Base-by-base conservation (phyloP, 2,113 vertebrate species). In the Heterocephalus glaber region DNA sequence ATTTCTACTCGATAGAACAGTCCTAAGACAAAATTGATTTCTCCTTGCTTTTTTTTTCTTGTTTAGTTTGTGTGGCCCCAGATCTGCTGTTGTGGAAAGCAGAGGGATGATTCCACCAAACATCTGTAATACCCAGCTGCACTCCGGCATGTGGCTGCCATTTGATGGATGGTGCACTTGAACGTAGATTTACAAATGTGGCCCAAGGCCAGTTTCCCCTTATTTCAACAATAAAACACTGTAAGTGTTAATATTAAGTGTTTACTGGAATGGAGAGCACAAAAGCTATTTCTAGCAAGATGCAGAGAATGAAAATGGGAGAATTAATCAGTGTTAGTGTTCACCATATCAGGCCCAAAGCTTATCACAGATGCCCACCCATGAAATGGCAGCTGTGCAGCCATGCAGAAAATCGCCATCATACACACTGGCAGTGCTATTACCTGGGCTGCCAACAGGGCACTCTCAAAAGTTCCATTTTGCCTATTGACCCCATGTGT, bases 51-150 rank as follows among this genome's bases (percentile, higher is more conserved):
- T 12, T 83, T 79, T 87, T 63, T 22, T 61, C 56, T 76, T 74
- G 5, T 58, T 92, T 66, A 81, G 16, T 33, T 92, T 68, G 88
- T 14, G 86, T 95, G 89, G 65, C 33, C 24, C 49, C 28, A 10
- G 0, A 4, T 95, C 72, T 79, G 38, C 89, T 58, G 95, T 26
- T 96, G 33, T 38, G 22, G 11, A 22, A 87, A 87, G 58, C 41
- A 58, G 19, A 89, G 68, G 76, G 68, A 92, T 95, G 6, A 52
- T 52, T 87, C 92, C 77, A 44, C 72, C 56, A 86, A 98, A 38
- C 28, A 90, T 94, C 88, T 88, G 89, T 74, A 90, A 86, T 22
- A 96, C 35, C 80, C 96, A 95, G 68, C 38, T 97, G 90, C 76
- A 83, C 68, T 54, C 0, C 93, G 83, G 17, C 92, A 66, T 61